Conservation (phyloP, 2,797 vertebrate species). For the Falco concolor region DNA sequence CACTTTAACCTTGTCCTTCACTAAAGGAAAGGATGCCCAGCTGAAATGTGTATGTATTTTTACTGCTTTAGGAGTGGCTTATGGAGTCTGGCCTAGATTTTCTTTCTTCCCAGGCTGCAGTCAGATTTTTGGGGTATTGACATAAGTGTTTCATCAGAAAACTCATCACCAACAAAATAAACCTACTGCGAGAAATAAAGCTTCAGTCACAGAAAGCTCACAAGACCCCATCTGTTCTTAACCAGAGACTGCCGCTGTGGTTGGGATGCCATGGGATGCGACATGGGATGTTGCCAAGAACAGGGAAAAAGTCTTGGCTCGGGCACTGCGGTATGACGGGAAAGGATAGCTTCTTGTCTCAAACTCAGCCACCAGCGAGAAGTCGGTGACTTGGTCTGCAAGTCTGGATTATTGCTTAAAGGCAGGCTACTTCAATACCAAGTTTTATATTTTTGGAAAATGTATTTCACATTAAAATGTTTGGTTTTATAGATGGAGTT, state of each 20-base stretch:
- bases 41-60: background rate
- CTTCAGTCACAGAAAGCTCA: background rate
- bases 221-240: background rate
- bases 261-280: background rate
- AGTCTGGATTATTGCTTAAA: background rate
- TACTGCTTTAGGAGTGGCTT: background rate
- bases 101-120: background rate
- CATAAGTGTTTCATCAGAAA: background rate
- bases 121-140: background rate
- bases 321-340: background rate
- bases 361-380: background rate
- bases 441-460: background rate
- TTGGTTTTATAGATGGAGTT: constrained; percentile 88
- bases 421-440: background rate
- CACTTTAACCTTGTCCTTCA: background rate
- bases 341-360: background rate
- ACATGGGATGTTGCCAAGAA: background rate
- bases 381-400: background rate
- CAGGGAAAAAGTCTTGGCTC: background rate
- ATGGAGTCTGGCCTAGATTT: background rate
- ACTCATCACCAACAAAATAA: background rate
- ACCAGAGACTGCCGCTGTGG: background rate
- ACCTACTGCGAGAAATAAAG: background rate
- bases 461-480: background rate
- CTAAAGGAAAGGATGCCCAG: background rate